A percentile compares a stretch with the other conserved stretches of the same genome.
These are phyloP conservation scores for Vanessa cardui DNA, from an alignment of 2,888 invertebrate species.

Conservation along the genomic window DNA sequence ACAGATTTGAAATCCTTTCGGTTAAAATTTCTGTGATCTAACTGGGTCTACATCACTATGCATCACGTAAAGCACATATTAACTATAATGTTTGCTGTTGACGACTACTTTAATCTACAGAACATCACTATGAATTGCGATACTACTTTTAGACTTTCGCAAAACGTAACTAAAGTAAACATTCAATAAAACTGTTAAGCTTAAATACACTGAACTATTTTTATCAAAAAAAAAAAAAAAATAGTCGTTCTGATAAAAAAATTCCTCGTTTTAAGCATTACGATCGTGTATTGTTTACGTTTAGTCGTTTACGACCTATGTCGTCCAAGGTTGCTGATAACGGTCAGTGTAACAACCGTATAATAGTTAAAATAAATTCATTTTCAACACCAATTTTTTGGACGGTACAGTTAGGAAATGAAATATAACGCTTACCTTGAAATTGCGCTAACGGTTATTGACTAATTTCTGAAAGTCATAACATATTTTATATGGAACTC, in stretches of 20 bases:
- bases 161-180: neutral
- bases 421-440: neutral
- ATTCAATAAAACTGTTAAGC: neutral
- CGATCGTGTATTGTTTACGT: neutral
- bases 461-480: neutral
- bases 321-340: slow-evolving; percentile 25
- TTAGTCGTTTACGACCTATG: slow-evolving; percentile 16
- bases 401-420: neutral
- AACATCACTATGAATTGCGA: no score
- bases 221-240: neutral
- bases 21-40: no score
- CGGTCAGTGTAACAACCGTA: slow-evolving; percentile 9
- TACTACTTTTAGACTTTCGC: neutral
- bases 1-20: no score
- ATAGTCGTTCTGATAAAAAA: neutral
- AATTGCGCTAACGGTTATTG: neutral
- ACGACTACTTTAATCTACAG: no score
- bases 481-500: neutral
- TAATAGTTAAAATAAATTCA: slow-evolving; percentile 6
- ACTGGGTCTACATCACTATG: no score
- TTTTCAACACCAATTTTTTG: slow-evolving; percentile 10
- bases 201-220: neutral
- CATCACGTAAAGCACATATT: no score
- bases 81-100: no score
- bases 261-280: neutral